Conservation (phyloP, 2,888 invertebrate species). For the Lasius platythorax region DNA sequence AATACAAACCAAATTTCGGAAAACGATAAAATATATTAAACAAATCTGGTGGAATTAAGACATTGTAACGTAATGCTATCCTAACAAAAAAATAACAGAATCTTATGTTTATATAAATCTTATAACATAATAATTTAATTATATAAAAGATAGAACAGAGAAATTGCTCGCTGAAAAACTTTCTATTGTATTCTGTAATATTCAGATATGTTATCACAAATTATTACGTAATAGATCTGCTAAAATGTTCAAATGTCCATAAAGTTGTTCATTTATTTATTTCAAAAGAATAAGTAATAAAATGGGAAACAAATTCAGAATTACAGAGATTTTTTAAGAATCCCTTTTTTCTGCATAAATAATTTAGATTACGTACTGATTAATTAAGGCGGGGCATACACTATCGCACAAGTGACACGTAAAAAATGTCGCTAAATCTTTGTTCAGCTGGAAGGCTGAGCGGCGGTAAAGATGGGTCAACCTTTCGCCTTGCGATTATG, state of each 20-base stretch:
- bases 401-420: conserved; percentile 15
- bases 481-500: conserved; percentile 84
- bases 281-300: not conserved
- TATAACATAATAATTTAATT: not conserved
- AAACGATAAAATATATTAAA: conserved; percentile 28
- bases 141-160: not conserved
- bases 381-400: not conserved
- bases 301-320: not conserved
- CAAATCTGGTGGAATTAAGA: not conserved
- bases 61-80: not conserved
- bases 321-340: not conserved
- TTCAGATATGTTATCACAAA: not conserved
- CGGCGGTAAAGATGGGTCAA: conserved; percentile 82
- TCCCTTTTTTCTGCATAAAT: not conserved
- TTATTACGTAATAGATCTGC: not conserved
- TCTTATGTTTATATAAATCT: not conserved
- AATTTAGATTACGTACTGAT: not conserved
- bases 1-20: conserved; percentile 1
- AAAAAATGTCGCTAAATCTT: conserved; percentile 75
- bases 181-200: not conserved
- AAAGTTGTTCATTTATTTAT: not conserved
- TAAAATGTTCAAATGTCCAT: not conserved
- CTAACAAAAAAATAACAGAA: not conserved
- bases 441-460: conserved; percentile 78
- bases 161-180: not conserved